Evolutionary conservation across 2,113 vertebrate genomes (phyloP).

Genomic region (Carettochelys insculpta): DNA sequence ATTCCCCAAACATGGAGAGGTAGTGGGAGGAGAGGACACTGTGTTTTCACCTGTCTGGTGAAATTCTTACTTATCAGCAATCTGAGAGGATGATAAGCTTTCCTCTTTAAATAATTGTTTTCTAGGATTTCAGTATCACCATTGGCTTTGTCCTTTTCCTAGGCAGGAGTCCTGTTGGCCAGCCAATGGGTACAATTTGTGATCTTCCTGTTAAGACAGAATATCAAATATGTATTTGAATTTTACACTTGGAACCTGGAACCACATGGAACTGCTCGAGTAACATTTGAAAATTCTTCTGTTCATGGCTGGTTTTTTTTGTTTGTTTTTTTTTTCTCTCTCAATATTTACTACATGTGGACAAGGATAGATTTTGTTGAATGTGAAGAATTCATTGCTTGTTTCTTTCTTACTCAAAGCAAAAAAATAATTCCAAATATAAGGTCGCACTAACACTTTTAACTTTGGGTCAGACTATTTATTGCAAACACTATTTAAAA

Average conservation of each 20-base stretch:
- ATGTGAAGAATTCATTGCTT: constrained; percentile 25
- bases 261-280: not conserved
- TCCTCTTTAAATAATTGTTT: constrained; percentile 50
- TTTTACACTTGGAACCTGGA: constrained; percentile 31
- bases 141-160: constrained; percentile 14
- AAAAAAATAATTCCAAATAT: not conserved
- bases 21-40: not conserved
- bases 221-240: constrained; percentile 16
- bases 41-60: constrained; percentile 31
- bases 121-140: constrained; percentile 9
- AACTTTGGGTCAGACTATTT: constrained; percentile 34
- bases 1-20: constrained; percentile 35
- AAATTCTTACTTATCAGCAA: constrained; percentile 37
- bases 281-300: not conserved
- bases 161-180: constrained; percentile 43
- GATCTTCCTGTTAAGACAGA: constrained; percentile 23
- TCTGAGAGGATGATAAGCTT: constrained; percentile 32
- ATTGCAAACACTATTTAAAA: constrained; percentile 62
- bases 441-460: not conserved
- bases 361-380: constrained; percentile 6
- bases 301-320: not conserved
- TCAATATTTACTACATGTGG: not conserved
- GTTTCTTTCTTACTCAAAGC: not conserved
- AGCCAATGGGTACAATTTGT: not conserved
- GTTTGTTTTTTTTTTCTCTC: not conserved